A percentile compares a stretch with the other conserved stretches of the same genome.
Evolutionary conservation across 2,797 vertebrate species (phyloP).

Genomic region (Falco concolor): DNA sequence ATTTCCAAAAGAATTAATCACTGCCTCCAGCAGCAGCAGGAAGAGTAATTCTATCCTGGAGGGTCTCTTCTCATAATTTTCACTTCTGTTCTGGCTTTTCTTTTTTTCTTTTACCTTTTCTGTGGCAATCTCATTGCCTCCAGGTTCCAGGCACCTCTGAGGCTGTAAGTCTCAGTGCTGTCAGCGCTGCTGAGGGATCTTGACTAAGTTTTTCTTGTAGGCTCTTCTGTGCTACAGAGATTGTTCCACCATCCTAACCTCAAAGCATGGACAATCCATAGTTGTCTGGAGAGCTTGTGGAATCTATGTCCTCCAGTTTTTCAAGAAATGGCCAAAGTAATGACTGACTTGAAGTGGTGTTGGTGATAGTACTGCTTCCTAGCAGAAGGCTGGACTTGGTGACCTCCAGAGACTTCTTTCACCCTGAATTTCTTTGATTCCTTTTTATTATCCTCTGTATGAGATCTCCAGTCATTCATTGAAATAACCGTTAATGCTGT

Average conservation of each 20-base stretch:
- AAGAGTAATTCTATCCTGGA: background rate
- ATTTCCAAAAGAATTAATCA: background rate
- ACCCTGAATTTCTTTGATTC: background rate
- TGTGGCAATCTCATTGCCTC: background rate
- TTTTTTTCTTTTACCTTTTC: background rate
- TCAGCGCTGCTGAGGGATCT: background rate
- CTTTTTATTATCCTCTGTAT: background rate
- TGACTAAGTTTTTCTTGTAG: background rate
- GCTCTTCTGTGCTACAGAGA: background rate
- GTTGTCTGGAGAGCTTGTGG: background rate
- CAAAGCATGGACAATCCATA: background rate
- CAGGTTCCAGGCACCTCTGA: background rate
- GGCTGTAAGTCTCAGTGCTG: background rate
- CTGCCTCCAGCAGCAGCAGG: background rate
- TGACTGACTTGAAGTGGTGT: background rate
- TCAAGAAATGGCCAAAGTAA: background rate
- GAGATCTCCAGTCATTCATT: background rate
- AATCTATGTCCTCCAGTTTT: background rate
- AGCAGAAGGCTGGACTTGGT: background rate
- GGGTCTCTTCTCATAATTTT: background rate
- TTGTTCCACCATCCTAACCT: background rate
- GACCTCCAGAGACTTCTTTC: background rate
- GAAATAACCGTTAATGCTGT: background rate
- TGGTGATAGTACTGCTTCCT: background rate
- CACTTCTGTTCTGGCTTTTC: background rate